These are phyloP conservation scores for Melanostigma gelatinosum DNA, from an alignment of 2,113 vertebrate genomes.

Conservation along the genomic window DNA sequence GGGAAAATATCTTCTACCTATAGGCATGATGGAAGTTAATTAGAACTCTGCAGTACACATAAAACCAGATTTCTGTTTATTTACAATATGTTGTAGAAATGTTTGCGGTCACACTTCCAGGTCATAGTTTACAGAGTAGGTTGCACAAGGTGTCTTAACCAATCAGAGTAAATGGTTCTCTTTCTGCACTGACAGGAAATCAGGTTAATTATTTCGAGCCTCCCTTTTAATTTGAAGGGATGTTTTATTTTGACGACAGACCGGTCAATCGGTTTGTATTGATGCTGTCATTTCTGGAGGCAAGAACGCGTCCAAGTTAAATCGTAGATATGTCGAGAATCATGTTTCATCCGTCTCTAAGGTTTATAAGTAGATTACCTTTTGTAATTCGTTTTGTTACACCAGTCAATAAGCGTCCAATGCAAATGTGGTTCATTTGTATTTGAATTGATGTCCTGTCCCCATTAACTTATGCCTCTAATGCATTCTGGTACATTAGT, in stretches of 20 bases:
- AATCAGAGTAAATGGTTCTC: conserved; percentile 38
- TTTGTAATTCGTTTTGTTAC: conserved; percentile 96
- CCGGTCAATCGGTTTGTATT: conserved; percentile 70
- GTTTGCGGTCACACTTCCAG: conserved; percentile 7
- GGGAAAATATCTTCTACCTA: conserved; percentile 68
- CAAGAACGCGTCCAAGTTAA: conserved; percentile 66
- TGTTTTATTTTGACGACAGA: conserved; percentile 67
- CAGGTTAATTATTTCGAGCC: conserved; percentile 50
- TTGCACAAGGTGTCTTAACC: conserved; percentile 11
- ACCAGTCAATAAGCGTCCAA: conserved; percentile 95
- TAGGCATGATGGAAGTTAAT: conserved; percentile 2
- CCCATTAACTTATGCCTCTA: conserved; percentile 99
- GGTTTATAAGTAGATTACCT: conserved; percentile 94
- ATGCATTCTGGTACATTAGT: conserved; percentile 97
- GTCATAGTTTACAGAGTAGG: conserved; percentile 9
- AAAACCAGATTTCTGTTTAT: not conserved
- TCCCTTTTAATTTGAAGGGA: conserved; percentile 60
- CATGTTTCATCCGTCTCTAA: conserved; percentile 85
- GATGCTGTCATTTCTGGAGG: conserved; percentile 79
- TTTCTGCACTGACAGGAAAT: conserved; percentile 42
- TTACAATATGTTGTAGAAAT: not conserved
- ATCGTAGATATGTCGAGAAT: conserved; percentile 80
- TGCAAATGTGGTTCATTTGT: conserved; percentile 99
- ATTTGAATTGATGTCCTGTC: conserved; percentile 99
- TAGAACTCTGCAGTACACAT: conserved; percentile 2